Conservation (phyloP, 2,797 vertebrate species). For the Spondyliosoma cantharus region DNA sequence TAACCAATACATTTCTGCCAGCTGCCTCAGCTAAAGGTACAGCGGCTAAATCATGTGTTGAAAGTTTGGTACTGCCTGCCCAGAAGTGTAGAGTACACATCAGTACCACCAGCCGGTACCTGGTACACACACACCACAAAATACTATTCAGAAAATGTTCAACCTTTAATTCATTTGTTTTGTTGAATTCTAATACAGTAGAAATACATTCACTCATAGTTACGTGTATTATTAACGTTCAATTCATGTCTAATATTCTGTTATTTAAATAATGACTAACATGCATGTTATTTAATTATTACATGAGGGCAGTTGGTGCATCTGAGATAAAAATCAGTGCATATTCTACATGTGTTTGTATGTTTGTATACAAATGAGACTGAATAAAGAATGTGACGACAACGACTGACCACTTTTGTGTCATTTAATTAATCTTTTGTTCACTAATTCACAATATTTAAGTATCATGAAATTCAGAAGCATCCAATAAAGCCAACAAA, state of each 20-base stretch:
- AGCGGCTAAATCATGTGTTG: slow-evolving; percentile 15
- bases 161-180: slow-evolving; percentile 1
- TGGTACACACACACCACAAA: background rate
- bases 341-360: slow-evolving; percentile 16
- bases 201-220: slow-evolving; percentile 5
- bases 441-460: slow-evolving; percentile 25
- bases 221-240: background rate
- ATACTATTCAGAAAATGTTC: background rate
- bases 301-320: background rate
- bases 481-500: slow-evolving; percentile 1
- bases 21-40: slow-evolving; percentile 5
- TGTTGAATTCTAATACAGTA: slow-evolving; percentile 15
- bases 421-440: slow-evolving; percentile 55
- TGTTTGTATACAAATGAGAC: slow-evolving; percentile 40
- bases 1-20: slow-evolving; percentile 5
- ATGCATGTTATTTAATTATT: slow-evolving; percentile 3
- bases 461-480: slow-evolving; percentile 13
- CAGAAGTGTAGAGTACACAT: background rate
- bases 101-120: slow-evolving; percentile 3
- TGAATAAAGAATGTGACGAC: slow-evolving; percentile 65
- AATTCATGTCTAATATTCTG: background rate
- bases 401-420: slow-evolving; percentile 15
- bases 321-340: background rate
- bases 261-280: background rate
- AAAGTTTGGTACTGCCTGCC: background rate